Percentiles rank a stretch among this genome's conserved stretches.
Evolutionary conservation across 2,113 vertebrate genomes (phyloP).

Genomic region (Ardeotis arabs): DNA sequence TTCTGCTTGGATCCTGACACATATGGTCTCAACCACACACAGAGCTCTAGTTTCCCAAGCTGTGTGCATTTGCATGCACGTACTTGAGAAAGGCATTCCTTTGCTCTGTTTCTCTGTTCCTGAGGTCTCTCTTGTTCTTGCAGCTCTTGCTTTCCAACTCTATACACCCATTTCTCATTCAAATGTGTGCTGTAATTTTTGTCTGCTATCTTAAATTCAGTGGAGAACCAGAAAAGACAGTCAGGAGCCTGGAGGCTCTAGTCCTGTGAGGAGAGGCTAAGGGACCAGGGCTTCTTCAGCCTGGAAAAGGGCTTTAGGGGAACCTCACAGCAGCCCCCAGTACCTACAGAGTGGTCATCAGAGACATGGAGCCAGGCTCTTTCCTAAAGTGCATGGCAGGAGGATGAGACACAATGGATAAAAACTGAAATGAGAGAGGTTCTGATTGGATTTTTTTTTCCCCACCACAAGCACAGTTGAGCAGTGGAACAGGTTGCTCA

Average conservation of each 20-base stretch:
- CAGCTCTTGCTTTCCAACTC: background rate
- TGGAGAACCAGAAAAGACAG: background rate
- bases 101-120: background rate
- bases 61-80: background rate
- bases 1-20: background rate
- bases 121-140: background rate
- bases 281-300: background rate
- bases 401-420: background rate
- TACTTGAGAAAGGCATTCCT: background rate
- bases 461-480: no score
- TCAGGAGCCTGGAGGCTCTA: background rate
- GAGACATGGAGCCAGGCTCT: background rate
- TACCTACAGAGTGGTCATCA: background rate
- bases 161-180: background rate
- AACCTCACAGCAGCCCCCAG: background rate
- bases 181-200: background rate
- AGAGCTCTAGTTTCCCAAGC: background rate
- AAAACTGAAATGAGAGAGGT: background rate
- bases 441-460: background rate
- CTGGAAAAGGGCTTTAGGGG: background rate
- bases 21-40: background rate
- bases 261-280: background rate
- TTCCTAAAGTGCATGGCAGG: background rate
- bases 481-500: background rate
- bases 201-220: background rate